Evolutionary conservation across 23 tunicate species (phyloP).

Genomic region (Oikopleura albicans): DNA sequence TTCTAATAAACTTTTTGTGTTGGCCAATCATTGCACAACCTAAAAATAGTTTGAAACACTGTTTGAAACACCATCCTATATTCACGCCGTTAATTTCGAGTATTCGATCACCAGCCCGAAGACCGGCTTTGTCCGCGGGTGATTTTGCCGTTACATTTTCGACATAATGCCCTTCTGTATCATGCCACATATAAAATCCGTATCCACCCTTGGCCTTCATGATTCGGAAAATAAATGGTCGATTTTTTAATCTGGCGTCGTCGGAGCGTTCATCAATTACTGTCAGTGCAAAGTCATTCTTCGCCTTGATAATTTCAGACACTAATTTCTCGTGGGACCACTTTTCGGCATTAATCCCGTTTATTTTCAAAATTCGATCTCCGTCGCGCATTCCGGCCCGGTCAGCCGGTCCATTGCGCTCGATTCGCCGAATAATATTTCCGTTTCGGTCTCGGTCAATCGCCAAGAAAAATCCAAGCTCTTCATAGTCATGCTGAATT

Average conservation of each 20-base stretch:
- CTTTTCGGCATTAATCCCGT: conserved; percentile 27
- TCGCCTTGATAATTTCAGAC: background rate
- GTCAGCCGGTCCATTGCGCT: conserved; percentile 53
- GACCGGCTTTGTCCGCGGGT: conserved; percentile 93
- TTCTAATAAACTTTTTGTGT: too few species aligned
- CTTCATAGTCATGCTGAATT: conserved; percentile 30
- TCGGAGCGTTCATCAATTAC: conserved; percentile 84
- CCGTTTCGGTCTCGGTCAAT: conserved; percentile 68
- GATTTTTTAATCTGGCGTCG: conserved; percentile 18
- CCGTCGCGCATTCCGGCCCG: conserved; percentile 52
- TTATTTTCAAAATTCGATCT: conserved; percentile 44
- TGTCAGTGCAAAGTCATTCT: conserved; percentile 29
- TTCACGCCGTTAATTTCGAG: conserved; percentile 74
- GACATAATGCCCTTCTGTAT: conserved; percentile 75
- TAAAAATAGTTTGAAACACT: too few species aligned
- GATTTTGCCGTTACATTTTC: conserved; percentile 56
- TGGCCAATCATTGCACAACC: too few species aligned
- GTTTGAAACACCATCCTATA: too few species aligned
- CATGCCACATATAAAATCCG: conserved; percentile 91
- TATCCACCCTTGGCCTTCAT: conserved; percentile 45
- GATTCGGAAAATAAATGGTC: background rate
- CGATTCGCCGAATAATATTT: conserved; percentile 40
- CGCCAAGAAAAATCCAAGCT: conserved; percentile 59
- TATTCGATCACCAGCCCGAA: conserved; percentile 73
- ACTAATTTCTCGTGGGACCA: conserved; percentile 48